These are phyloP conservation scores for Euthynnus affinis DNA, from an alignment of 2,797 vertebrate genomes.

Conservation along the genomic window DNA sequence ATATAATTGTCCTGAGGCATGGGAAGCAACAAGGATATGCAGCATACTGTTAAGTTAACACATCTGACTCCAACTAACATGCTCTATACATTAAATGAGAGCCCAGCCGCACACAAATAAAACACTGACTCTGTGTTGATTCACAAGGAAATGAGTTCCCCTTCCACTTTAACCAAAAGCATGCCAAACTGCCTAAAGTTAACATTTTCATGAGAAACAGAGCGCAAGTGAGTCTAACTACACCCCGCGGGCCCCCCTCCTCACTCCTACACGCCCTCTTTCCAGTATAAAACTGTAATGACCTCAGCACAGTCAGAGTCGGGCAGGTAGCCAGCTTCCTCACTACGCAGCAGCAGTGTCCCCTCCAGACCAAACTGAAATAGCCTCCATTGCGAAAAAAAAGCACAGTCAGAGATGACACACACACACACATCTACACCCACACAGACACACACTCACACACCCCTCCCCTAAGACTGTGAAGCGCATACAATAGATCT, in stretches of 20 bases:
- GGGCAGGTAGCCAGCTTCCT: slow-evolving; percentile 78
- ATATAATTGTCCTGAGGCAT: slow-evolving; percentile 54
- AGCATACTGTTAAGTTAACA: not conserved
- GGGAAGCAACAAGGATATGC: slow-evolving; percentile 22
- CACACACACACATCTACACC: not conserved
- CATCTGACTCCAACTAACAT: slow-evolving; percentile 49
- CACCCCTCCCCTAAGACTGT: slow-evolving; percentile 30
- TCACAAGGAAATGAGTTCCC: slow-evolving; percentile 33
- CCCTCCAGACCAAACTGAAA: slow-evolving; percentile 66
- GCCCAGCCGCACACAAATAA: not conserved
- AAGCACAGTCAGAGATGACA: slow-evolving; percentile 64
- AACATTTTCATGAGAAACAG: slow-evolving; percentile 47
- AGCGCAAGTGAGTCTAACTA: slow-evolving; percentile 35
- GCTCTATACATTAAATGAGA: slow-evolving; percentile 17
- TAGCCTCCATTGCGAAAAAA: slow-evolving; percentile 40
- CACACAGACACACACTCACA: not conserved
- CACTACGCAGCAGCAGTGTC: slow-evolving; percentile 54
- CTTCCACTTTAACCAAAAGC: slow-evolving; percentile 22
- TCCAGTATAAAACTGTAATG: slow-evolving; percentile 67
- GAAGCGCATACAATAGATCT: slow-evolving; percentile 58
- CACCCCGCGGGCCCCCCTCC: slow-evolving; percentile 27
- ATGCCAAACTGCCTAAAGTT: slow-evolving; percentile 53
- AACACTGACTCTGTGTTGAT: slow-evolving; percentile 10
- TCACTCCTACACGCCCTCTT: slow-evolving; percentile 29
- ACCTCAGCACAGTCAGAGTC: slow-evolving; percentile 67